Percentiles rank a stretch among this genome's conserved stretches.
These are phyloP conservation scores for Trididemnum clinides DNA, from an alignment of 23 tunicate genomes.

Conservation along the genomic window DNA sequence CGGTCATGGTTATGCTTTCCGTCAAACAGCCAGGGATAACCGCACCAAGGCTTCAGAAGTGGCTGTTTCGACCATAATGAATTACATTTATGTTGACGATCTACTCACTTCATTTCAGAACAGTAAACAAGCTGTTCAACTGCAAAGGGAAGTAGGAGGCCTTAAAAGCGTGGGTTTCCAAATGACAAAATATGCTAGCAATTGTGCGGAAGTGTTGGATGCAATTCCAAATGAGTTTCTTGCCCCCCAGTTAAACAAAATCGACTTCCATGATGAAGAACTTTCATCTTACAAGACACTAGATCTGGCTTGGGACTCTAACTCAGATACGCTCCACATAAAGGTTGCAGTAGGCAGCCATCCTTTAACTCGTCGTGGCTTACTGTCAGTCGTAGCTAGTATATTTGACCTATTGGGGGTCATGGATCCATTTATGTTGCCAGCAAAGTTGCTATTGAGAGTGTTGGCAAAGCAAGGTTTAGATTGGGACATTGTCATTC, in stretches of 20 bases:
- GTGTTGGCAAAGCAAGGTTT: not conserved
- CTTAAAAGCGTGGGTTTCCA: not conserved
- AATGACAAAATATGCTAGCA: not conserved
- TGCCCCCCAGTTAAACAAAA: too few species aligned
- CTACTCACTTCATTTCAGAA: not conserved
- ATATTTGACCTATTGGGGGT: not conserved
- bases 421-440: not conserved
- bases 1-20: not conserved
- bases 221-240: too few species aligned
- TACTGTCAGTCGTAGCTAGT: not conserved
- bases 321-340: not conserved
- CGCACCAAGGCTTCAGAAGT: not conserved
- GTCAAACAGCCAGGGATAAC: not conserved
- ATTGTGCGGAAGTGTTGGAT: not conserved
- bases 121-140: not conserved
- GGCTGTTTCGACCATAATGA: not conserved
- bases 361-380: not conserved
- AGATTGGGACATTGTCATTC: not conserved
- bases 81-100: constrained; percentile 7
- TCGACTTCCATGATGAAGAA: not conserved
- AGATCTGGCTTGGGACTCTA: not conserved
- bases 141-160: not conserved
- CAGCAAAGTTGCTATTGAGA: not conserved
- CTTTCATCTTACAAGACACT: not conserved
- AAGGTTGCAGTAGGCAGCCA: not conserved